Conservation (phyloP, 1,140 invertebrate species). For the Meloidogyne chitwoodi region DNA sequence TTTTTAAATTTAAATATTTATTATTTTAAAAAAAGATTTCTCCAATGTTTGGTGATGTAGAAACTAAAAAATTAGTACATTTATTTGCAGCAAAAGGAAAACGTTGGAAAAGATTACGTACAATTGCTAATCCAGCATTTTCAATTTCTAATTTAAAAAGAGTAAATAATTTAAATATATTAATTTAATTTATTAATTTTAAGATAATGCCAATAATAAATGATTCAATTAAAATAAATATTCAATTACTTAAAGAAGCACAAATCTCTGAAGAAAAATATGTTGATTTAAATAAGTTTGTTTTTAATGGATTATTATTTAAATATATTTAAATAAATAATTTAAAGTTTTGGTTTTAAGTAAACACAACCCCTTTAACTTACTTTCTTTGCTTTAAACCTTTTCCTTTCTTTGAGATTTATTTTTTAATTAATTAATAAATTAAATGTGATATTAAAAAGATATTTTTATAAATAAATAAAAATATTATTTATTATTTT, state of each 20-base stretch:
- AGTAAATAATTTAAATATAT: slow-evolving; percentile 1
- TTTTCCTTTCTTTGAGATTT: too few relatives aligned
- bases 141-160: slow-evolving; percentile 35
- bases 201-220: slow-evolving; percentile 50
- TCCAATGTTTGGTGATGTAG: slow-evolving; percentile 33
- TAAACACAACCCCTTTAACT: too few relatives aligned
- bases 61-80: slow-evolving; percentile 27
- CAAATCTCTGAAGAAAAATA: slow-evolving; percentile 10
- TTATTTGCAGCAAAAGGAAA: slow-evolving; percentile 49
- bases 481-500: not conserved
- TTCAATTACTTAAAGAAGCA: slow-evolving; percentile 35
- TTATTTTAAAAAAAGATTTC: slow-evolving; percentile 20
- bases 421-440: too few relatives aligned
- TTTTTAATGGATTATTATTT: not conserved
- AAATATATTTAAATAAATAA: not conserved
- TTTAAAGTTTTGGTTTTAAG: not conserved
- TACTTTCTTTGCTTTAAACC: too few relatives aligned
- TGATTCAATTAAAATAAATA: slow-evolving; percentile 42
- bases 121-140: slow-evolving; percentile 62
- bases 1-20: too few relatives aligned
- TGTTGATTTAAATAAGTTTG: slow-evolving; percentile 32
- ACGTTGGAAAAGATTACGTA: slow-evolving; percentile 61
- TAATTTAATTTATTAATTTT: slow-evolving; percentile 28
- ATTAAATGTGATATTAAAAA: too few relatives aligned
- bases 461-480: not conserved